Evolutionary conservation across 2,113 vertebrate species (phyloP).

Genomic region (Carassius gibelio): DNA sequence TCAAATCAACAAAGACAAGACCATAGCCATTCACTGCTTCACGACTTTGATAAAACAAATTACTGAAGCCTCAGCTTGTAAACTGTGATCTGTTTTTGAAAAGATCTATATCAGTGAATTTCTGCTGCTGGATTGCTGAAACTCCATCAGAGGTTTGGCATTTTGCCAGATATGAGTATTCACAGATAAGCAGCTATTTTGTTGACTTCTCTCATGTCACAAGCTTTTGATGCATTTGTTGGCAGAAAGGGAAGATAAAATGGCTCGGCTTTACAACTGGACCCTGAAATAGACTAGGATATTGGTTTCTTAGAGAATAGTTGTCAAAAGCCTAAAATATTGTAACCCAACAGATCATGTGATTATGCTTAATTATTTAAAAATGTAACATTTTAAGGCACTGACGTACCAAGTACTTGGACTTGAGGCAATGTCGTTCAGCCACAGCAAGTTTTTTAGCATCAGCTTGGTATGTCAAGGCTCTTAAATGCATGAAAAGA

Average conservation of each 20-base stretch:
- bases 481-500: neutral
- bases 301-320: neutral
- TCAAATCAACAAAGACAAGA: neutral
- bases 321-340: neutral
- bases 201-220: conserved; percentile 26
- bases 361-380: neutral
- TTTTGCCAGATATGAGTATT: conserved; percentile 17
- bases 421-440: no score
- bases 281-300: neutral
- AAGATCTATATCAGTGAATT: conserved; percentile 15
- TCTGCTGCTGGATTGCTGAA: neutral
- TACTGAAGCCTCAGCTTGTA: conserved; percentile 7
- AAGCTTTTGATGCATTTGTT: neutral
- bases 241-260: neutral
- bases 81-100: conserved; percentile 6
- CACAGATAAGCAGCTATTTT: conserved; percentile 32
- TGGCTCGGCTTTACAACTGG: conserved; percentile 3
- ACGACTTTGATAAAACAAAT: neutral
- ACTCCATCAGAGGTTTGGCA: conserved; percentile 10
- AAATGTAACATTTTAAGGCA: neutral
- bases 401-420: neutral
- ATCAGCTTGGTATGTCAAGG: no score
- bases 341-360: neutral
- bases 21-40: neutral
- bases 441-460: no score